Conservation (phyloP, 2,113 vertebrate genomes). For the Centropristis striata region DNA sequence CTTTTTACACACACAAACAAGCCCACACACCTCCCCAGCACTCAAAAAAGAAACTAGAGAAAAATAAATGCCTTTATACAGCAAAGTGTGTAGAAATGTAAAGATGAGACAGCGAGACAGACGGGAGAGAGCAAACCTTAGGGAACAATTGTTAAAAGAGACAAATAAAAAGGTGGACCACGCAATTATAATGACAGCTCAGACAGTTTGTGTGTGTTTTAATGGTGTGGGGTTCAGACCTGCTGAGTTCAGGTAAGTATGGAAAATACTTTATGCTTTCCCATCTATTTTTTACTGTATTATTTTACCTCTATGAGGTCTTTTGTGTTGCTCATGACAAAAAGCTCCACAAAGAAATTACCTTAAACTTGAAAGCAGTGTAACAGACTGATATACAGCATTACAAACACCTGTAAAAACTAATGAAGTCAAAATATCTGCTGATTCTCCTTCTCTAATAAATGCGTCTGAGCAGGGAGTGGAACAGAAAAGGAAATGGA, state of each 20-base stretch:
- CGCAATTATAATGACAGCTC: not conserved
- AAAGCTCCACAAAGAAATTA: constrained; percentile 6
- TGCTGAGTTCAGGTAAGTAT: not conserved
- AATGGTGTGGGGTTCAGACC: not conserved
- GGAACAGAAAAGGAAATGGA: constrained; percentile 23
- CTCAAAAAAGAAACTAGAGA: constrained; percentile 4
- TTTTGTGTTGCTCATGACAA: not conserved
- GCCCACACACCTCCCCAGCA: not conserved
- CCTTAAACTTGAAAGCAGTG: not conserved
- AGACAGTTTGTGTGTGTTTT: not conserved
- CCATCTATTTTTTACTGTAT: not conserved
- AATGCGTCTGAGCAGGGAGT: constrained; percentile 20
- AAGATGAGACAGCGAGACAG: not conserved
- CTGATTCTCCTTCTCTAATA: constrained; percentile 36
- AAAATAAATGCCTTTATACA: not conserved
- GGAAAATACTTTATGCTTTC: not conserved
- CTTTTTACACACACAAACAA: not conserved
- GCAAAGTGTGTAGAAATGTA: not conserved
- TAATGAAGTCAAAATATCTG: constrained; percentile 40
- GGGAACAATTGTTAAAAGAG: constrained; percentile 15
- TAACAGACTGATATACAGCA: constrained; percentile 2
- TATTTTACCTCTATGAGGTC: not conserved
- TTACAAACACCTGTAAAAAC: constrained; percentile 5
- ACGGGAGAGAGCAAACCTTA: not conserved
- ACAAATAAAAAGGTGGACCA: not conserved